These are phyloP conservation scores for Hephaestus fuliginosus DNA, from an alignment of 2,797 vertebrate species.

Conservation along the genomic window DNA sequence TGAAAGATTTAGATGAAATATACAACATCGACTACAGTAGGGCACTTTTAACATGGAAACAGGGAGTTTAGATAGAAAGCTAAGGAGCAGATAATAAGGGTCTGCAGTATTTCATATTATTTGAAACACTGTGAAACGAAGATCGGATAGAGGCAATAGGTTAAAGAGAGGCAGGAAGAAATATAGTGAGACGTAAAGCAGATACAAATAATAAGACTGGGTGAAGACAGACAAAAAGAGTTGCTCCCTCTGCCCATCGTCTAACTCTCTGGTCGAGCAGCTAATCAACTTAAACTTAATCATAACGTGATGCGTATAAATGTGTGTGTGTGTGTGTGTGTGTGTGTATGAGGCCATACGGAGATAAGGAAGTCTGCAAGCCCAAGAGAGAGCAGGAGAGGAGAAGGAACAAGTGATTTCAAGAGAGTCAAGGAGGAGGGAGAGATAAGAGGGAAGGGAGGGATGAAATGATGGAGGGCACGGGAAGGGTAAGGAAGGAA, in stretches of 20 bases:
- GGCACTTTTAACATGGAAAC: neutral
- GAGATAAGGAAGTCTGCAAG: slow-evolving; percentile 44
- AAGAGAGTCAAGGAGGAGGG: slow-evolving; percentile 34
- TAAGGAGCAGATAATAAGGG: neutral
- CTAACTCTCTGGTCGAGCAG: slow-evolving; percentile 16
- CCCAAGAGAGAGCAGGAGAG: slow-evolving; percentile 17
- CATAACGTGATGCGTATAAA: neutral
- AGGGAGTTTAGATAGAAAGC: neutral
- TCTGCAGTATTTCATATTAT: neutral
- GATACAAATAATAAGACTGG: neutral
- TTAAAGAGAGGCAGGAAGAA: neutral
- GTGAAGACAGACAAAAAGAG: neutral
- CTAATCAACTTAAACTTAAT: slow-evolving; percentile 56
- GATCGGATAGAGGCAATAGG: too few species aligned
- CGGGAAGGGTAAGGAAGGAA: slow-evolving; percentile 48
- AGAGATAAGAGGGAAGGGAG: slow-evolving; percentile 52
- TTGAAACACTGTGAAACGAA: neutral
- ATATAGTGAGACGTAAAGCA: neutral
- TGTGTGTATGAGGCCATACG: neutral
- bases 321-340: slow-evolving; percentile 15
- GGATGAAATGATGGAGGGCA: slow-evolving; percentile 48
- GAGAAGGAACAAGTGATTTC: slow-evolving; percentile 8
- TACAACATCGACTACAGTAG: neutral
- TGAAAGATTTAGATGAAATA: neutral
- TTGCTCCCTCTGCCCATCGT: slow-evolving; percentile 6